A percentile compares a stretch with the other conserved stretches of the same genome.
Conservation (phyloP, 2,888 invertebrate genomes). For the Thecocarcelia acutangulata region DNA sequence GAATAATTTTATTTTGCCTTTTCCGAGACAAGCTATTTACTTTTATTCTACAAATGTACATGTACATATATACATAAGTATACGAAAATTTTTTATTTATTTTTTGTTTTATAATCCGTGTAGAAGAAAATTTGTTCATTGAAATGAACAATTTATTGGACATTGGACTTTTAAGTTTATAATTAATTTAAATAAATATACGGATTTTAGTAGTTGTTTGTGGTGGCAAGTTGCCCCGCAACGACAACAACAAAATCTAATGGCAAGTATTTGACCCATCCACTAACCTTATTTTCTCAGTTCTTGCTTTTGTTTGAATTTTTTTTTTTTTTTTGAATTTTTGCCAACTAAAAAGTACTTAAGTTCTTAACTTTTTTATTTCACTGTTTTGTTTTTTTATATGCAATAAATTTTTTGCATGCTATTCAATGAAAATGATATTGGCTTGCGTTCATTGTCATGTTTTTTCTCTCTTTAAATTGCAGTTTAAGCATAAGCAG, state of each 20-base stretch:
- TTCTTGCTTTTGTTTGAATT: slow-evolving; percentile 22
- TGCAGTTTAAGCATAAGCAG: slow-evolving; percentile 26
- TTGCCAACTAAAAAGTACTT: slow-evolving; percentile 64
- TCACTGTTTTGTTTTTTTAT: not conserved
- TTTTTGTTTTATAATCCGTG: not conserved
- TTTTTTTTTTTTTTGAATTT: slow-evolving; percentile 55
- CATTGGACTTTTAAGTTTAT: slow-evolving; percentile 51
- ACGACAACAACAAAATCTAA: slow-evolving; percentile 33
- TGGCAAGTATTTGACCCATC: slow-evolving; percentile 68
- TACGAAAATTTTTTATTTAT: too few species aligned
- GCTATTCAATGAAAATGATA: slow-evolving; percentile 63
- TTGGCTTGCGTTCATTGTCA: slow-evolving; percentile 67
- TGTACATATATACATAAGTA: too few species aligned
- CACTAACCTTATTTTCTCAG: slow-evolving; percentile 55
- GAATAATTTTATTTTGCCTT: too few species aligned
- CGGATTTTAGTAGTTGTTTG: slow-evolving; percentile 3
- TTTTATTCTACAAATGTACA: too few species aligned
- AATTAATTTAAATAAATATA: slow-evolving; percentile 15
- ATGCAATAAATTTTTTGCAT: slow-evolving; percentile 10
- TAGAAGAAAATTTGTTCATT: not conserved
- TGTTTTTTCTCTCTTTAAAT: slow-evolving; percentile 46
- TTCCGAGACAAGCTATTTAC: too few species aligned
- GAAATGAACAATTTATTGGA: slow-evolving; percentile 45
- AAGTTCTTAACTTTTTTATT: slow-evolving; percentile 37
- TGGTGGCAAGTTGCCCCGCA: slow-evolving; percentile 30